Evolutionary conservation across 1,140 invertebrate species (phyloP), one percentile per base, ranked within the genome.

Genomic region (Cyclina sinensis): DNA sequence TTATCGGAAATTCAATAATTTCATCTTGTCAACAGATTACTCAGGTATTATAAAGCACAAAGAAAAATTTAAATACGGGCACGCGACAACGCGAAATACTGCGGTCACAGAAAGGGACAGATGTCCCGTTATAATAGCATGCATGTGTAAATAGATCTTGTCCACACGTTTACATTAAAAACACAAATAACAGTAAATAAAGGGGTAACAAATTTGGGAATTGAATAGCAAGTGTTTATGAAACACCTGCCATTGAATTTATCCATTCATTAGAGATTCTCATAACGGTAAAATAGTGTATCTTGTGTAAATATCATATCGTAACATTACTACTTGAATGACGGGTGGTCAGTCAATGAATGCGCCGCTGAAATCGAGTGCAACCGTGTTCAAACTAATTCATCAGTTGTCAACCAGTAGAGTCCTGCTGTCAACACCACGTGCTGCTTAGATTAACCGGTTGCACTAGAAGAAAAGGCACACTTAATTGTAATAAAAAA

Each of bases 51-150:
- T 54, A 51, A 62, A 7, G 65, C 48, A 78, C 74, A 78, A 78
- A 78, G 74, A 54, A 48, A 74, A 51, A 35, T 78, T 30, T 54
- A 73, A 73, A 73, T 37, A 65, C 39, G 39, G 80, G 30, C 82
- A 84, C 82, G 82, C 82, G 82, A 73, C 82, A 21, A 81, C 79
- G 79, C 18, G 3, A 62, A 37, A 62, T 24, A 14, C 79, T 35
- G 2, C 9, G 79, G 57, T 32, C 27, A 39, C 14, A 32, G 78
- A 21, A 57, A 39, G 46, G 24, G 79, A 70, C 82, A 84, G 82
- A 84, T 84, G 82, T 84, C 62, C 81, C 82, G 82, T 84, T 84
- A 84, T 84, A 84, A 84, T 74, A 84, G 35, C 62, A 70, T 46
- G 80, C 46, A 7, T 46, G 68, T 73, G 82, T 46, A 84, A 70